Conservation (phyloP, 2,113 vertebrate species). For the Cebus imitator region DNA sequence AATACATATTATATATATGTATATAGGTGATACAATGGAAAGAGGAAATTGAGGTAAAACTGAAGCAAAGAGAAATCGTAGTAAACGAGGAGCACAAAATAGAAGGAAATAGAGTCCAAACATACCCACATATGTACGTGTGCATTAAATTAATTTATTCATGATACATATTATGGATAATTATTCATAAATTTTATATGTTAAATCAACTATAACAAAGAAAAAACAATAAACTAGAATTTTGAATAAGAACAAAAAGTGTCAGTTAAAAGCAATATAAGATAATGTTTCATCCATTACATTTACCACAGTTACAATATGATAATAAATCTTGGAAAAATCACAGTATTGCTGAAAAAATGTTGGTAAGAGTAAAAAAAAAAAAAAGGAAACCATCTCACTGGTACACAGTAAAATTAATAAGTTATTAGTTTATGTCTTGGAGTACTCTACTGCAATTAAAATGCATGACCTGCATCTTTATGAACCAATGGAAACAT, state of each 20-base stretch:
- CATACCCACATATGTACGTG: neutral
- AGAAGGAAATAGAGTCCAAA: neutral
- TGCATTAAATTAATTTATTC: no score
- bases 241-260: neutral
- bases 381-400: neutral
- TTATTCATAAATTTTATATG: neutral
- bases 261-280: neutral
- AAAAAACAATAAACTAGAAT: neutral
- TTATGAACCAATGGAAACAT: neutral
- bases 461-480: neutral
- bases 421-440: neutral
- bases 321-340: neutral
- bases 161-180: no score
- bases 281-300: neutral
- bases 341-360: neutral
- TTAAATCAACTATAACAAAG: neutral
- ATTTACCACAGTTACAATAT: neutral
- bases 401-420: neutral
- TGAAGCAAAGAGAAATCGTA: neutral
- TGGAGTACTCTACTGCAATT: neutral
- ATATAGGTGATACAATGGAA: neutral
- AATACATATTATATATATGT: no score
- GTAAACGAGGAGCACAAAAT: neutral
- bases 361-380: neutral
- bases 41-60: neutral